Evolutionary conservation across 1,140 invertebrate genomes (phyloP), one percentile per base, ranked within the genome.

Genomic region (Zaprionus tsacasi): DNA sequence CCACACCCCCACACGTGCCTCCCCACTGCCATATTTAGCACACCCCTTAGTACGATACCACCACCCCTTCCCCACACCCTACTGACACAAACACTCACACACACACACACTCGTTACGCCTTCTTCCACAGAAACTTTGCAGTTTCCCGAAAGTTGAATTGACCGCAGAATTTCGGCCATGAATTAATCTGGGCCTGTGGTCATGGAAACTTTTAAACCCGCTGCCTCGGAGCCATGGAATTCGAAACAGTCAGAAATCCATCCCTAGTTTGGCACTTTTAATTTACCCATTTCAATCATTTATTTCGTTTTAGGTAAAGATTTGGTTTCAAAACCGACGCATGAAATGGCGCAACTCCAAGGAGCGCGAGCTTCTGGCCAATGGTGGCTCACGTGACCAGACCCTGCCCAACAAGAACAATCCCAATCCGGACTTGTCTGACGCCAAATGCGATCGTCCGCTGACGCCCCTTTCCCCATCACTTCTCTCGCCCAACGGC

Each of bases 311-410:
- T 13, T 94, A 98, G 97, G 97, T 98, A 68, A 98, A 98, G 94
- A 98, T 98, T 71, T 98, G 97, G 98, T 98, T 98, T 93, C 97
- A 99, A 95, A 99, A 98, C 91, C 95, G 98, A 1, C 95, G 98
- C 57, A 99, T 98, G 97, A 99, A 99, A 93, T 99, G 98, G 98
- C 94, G 98, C 8, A 99, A 99, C 93, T 98, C 97, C 8, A 99
- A 99, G 93, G 98, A 99, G 92, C 94, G 98, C 15, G 98, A 99
- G 93, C 94, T 99, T 0, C 93, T 99, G 52, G 98, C 98, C 4
- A 96, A 95, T 17, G 98, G 98, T 0, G 98, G 98, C 5, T 98
- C 97, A 8, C 94, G 98, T 17, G 98, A 99, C 90, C 98, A 99
- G 92, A 99, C 98, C 0, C 93, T 99, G 30, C 98, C 98, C 0